Evolutionary conservation across 2,888 invertebrate genomes (phyloP).

Genomic region (Agriotes lineatus): DNA sequence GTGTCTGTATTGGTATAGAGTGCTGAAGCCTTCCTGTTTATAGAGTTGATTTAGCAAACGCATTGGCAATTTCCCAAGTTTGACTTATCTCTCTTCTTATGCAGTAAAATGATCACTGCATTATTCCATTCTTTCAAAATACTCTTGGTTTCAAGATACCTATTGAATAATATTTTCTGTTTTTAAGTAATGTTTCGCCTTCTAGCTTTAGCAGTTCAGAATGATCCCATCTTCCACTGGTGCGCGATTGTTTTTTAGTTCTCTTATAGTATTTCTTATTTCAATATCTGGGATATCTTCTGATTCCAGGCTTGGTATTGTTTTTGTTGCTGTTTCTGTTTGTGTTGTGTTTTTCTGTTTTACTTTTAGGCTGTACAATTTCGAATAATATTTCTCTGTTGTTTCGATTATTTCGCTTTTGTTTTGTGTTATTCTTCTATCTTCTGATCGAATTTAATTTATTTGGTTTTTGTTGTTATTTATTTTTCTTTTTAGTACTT

Average conservation of each 20-base stretch:
- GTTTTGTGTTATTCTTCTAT: constrained; percentile 1
- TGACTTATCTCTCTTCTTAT: not conserved
- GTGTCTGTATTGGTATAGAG: too few relatives aligned
- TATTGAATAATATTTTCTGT: not conserved
- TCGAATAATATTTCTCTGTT: not conserved
- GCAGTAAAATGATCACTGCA: not conserved
- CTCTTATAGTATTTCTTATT: not conserved
- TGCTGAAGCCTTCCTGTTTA: too few relatives aligned
- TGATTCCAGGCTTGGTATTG: not conserved
- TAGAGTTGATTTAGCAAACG: not conserved
- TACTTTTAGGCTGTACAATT: not conserved
- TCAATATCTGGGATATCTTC: not conserved
- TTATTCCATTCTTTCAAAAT: not conserved
- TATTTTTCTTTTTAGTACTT: not conserved
- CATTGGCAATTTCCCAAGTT: not conserved
- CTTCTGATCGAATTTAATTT: not conserved
- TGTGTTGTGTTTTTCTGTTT: not conserved
- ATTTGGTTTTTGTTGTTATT: not conserved
- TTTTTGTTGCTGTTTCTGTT: constrained; percentile 1
- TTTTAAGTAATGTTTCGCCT: not conserved
- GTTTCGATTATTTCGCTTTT: not conserved
- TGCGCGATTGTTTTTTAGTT: not conserved
- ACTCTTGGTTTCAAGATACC: not conserved
- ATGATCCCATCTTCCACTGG: not conserved
- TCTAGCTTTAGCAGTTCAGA: not conserved